Evolutionary conservation across 2,888 invertebrate genomes (phyloP), one percentile per base, ranked within the genome.

Genomic region (Caradrina clavipalpis): DNA sequence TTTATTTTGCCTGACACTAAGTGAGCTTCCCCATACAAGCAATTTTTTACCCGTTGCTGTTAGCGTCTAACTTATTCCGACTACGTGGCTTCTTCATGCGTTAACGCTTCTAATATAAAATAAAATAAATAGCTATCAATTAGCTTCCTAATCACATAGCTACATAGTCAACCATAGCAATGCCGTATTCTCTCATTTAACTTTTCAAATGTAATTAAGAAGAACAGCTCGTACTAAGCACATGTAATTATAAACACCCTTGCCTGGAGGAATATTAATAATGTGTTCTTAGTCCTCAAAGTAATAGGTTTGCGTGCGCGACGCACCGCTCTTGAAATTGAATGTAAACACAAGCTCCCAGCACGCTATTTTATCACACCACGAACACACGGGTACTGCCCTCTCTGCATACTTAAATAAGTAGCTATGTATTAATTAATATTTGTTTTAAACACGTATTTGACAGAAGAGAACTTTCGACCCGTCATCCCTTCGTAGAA

Each of bases 191-290:
- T 17, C 50, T 61, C 51, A 63, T 76, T 63, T 73, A 73, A 73
- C 68, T 61, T 64, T 64, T 64, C 64, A 69, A 69, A 64, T 51
- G 51, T 78, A 78, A 80, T 76, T 68, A 80, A 58, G 60, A 67
- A 63, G 22, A 67, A 65, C 59, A 55, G 47, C 50, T 72, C 15
- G n/a, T 45, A 80, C 47, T 76, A 69, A 64, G 73, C 47, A 56
- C 64, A 71, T 68, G 49, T 83, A 81, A 84, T 84, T 81, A 81
- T 70, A 71, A 64, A 69, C 65, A 70, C 67, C 63, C 59, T 69
- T 64, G 53, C 47, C 63, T 58, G 35, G 61, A 73, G 71, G 67
- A 68, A 80, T 70, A 80, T 80, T 76, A 82, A 77, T 80, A 63
- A 57, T 69, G 69, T 76, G 56, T 77, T 63, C 69, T 76, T 79